Evolutionary conservation across 2,888 invertebrate genomes (phyloP).

Genomic region (Stegana nigrithorax): DNA sequence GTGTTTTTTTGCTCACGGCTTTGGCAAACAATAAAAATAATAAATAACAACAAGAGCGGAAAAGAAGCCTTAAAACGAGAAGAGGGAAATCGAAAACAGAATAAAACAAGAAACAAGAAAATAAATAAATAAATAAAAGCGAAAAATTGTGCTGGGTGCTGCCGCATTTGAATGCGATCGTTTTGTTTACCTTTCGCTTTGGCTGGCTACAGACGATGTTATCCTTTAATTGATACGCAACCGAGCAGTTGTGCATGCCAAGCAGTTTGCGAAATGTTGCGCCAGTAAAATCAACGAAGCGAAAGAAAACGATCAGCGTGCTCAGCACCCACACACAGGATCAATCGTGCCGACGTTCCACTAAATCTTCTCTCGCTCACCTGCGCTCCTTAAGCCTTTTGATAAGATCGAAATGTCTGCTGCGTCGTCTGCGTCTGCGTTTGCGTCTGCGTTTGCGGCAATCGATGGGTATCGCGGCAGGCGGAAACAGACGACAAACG

Average conservation of each 20-base stretch:
- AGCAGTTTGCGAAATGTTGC: not conserved
- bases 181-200: not conserved
- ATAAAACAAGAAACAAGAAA: not conserved
- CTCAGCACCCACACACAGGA: not conserved
- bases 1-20: constrained; percentile 11
- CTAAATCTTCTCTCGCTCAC: not conserved
- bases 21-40: not conserved
- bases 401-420: not conserved
- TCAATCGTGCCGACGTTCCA: not conserved
- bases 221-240: constrained; percentile 7
- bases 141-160: not conserved
- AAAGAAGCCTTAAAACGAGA: not conserved
- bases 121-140: no score
- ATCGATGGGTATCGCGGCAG: no score
- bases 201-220: no score
- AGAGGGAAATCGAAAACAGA: not conserved
- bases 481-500: no score
- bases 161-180: constrained; percentile 4
- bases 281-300: not conserved
- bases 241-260: no score
- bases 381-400: constrained; percentile 3
- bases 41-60: not conserved
- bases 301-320: no score
- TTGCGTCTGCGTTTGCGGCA: not conserved
- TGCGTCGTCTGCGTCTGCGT: no score